phyloP scores from a whole-genome alignment of 2,113 vertebrate genomes.

The Corapipo altera region DNA sequence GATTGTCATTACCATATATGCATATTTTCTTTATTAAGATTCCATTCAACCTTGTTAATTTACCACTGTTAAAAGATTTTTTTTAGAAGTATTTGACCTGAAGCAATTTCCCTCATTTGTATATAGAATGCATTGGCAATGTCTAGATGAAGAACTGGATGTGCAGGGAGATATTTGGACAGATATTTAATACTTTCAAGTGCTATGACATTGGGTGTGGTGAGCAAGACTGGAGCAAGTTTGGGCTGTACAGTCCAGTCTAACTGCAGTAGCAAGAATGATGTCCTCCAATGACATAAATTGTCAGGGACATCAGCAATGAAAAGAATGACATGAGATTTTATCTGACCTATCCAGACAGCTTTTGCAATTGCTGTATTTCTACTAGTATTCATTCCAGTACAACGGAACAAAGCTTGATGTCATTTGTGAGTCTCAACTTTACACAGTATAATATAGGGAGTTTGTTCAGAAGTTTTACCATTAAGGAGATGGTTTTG shows the following conservation, averaged over 20 bases:
- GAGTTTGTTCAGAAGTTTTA: neutral
- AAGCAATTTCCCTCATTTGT: neutral
- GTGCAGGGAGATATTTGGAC: neutral
- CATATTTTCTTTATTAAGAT: neutral
- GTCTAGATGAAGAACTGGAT: neutral
- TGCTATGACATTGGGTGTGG: neutral
- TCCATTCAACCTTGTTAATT: neutral
- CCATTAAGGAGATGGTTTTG: neutral
- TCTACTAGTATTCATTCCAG: neutral
- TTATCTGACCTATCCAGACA: neutral
- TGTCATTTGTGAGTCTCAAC: neutral
- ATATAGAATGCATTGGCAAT: neutral
- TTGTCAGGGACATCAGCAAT: neutral
- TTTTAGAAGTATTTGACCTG: neutral
- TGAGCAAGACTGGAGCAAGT: neutral
- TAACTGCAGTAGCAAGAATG: neutral
- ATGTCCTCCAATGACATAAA: neutral
- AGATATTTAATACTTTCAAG: neutral
- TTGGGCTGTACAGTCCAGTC: neutral
- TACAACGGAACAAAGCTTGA: neutral
- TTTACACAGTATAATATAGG: neutral
- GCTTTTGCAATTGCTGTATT: neutral
- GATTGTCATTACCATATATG: neutral
- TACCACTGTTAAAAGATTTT: neutral
- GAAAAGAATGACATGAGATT: neutral